Evolutionary conservation across 2,888 invertebrate genomes (phyloP), one percentile per base, ranked within the genome.

Genomic region (Mimachlamys varia): DNA sequence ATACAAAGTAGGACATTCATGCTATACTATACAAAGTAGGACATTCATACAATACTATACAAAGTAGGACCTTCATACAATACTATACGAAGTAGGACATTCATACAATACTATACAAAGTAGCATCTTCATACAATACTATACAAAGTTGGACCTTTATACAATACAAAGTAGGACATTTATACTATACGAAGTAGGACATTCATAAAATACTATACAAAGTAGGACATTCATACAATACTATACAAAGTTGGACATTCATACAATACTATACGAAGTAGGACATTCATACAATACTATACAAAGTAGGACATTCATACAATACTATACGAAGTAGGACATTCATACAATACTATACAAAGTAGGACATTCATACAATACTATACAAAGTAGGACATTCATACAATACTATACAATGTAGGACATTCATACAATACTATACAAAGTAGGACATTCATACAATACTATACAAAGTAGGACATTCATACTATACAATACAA

Each of bases 351-450:
- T 76, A n/a, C 27, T 76, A 76, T 27, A 55, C 27, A 76, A 76
- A 76, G 62, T 76, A 76, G n/a, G 62, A 13, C 62, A n/a, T n/a
- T 76, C 62, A 27, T 76, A 55, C 55, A 76, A 76, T 76, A 76
- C 17, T 76, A 76, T n/a, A 76, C 62, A 55, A 55, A 55, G 55
- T 55, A 76, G n/a, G 62, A n/a, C n/a, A 27, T 4, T 13, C 62
- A 76, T 76, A 76, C 62, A 76, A n/a, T 76, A n/a, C 27, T 76
- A 76, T 27, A 55, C 27, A 76, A 76, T n/a, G n/a, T n/a, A n/a
- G n/a, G n/a, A n/a, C n/a, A n/a, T n/a, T n/a, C n/a, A n/a, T n/a
- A n/a, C n/a, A n/a, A n/a, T n/a, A n/a, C n/a, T n/a, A n/a, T n/a
- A n/a, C n/a, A n/a, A n/a, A n/a, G n/a, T n/a, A n/a, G n/a, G n/a